Conservation (phyloP, 1,140 invertebrate genomes). For the Pseudachorutes palmiensis region DNA sequence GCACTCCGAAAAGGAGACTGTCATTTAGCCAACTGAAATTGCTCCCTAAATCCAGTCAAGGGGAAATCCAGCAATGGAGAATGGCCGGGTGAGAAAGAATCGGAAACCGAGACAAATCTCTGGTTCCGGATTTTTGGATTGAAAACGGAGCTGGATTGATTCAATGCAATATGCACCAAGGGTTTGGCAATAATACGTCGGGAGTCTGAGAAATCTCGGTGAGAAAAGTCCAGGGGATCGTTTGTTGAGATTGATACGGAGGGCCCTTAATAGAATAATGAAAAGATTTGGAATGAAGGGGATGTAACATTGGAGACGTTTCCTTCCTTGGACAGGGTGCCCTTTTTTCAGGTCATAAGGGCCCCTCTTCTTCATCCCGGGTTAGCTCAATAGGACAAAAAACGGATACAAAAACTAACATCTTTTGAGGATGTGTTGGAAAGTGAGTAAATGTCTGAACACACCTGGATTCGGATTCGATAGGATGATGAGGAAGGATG, state of each 20-base stretch:
- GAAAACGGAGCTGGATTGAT: not conserved
- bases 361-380: not conserved
- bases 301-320: not conserved
- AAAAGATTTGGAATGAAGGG: not conserved
- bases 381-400: no score
- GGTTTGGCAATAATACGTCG: no score
- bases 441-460: constrained; percentile 8
- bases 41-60: no score
- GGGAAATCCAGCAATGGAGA: no score
- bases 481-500: not conserved
- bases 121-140: not conserved
- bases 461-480: constrained; percentile 13
- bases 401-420: constrained; percentile 15
- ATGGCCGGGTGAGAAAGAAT: not conserved
- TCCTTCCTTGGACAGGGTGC: not conserved
- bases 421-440: not conserved
- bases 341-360: not conserved
- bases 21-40: no score
- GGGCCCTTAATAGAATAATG: not conserved
- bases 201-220: no score
- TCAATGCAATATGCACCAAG: not conserved
- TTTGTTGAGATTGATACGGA: no score
- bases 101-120: not conserved
- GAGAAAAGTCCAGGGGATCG: no score
- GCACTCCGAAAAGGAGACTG: no score